These are phyloP conservation scores for Melanerpes aurifrons DNA, from an alignment of 2,113 vertebrate genomes.

Conservation along the genomic window DNA sequence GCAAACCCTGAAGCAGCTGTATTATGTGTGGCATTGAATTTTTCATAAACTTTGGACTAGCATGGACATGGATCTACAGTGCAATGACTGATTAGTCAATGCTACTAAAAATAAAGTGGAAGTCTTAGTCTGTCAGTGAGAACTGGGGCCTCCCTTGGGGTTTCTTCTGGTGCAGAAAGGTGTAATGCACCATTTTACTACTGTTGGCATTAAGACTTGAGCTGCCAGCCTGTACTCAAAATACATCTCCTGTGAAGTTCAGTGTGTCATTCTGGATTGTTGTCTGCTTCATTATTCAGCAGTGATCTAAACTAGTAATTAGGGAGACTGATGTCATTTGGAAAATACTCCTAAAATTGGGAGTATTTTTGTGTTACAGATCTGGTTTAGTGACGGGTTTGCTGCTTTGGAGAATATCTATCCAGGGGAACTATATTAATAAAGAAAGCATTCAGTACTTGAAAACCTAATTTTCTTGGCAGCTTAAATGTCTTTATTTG, in stretches of 20 bases:
- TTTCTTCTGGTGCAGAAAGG: not conserved
- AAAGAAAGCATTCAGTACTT: constrained; percentile 6
- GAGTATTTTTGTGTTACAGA: not conserved
- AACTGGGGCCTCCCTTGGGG: not conserved
- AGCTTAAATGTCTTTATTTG: constrained; percentile 68
- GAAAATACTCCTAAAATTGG: not conserved
- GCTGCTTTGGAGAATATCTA: not conserved
- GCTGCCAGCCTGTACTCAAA: not conserved
- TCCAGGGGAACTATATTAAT: not conserved
- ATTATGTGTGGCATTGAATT: not conserved
- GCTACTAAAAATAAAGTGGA: not conserved
- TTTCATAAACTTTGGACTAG: not conserved
- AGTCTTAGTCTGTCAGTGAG: not conserved
- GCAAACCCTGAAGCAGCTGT: not conserved
- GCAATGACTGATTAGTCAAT: not conserved
- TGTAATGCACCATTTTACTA: not conserved
- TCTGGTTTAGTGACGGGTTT: constrained; percentile 13
- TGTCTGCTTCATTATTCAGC: not conserved
- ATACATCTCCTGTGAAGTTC: not conserved
- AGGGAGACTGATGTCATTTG: not conserved
- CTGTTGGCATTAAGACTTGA: not conserved
- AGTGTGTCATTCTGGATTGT: not conserved
- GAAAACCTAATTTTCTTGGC: constrained; percentile 48
- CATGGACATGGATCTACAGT: not conserved
- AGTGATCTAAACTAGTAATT: not conserved